Base-by-base conservation (phyloP, 1,140 invertebrate species). In the Acromyrmex echinatior region DNA sequence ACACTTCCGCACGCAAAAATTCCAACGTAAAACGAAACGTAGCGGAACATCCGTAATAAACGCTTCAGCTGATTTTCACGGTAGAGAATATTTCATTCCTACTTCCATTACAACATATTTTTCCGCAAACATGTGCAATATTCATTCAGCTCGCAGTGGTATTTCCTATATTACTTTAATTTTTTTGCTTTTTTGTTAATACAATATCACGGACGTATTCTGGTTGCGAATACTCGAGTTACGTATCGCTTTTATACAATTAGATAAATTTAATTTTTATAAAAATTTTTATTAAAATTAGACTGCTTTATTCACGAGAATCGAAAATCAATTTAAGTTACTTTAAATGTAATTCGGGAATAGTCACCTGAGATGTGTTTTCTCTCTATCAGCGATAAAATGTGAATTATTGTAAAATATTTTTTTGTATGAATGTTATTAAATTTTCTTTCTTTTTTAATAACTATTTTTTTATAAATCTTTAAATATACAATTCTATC, bases 1-100 rank as follows among this genome's bases (percentile, higher is more conserved):
- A 62, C 68, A 25, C 28, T 63, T 71, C 63, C 18, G 35, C 25
- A 68, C 18, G 62, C 68, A 86, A 88, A 84, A 89, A 86, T 86
- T 66, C 31, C 16, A 18, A 18, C 39, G 49, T 58, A 51, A 63
- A 68, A 35, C 74, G 4, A 0, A 45, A 28, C 60, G 35, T n/a
- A n/a, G 28, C n/a, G 49, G 39, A 39, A 58, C 21, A 18, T 60
- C 21, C 39, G 80, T 12, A 74, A 60, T 82, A 82, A 82, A 74
- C 51, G 66, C 53, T 73, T 31, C 14, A 49, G 35, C 25, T 49
- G 39, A 74, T 74, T 62, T 31, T 1, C 56, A 1, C 25, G 21
- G 35, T 16, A 21, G 12, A 28, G 58, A 82, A 82, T 60, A 82
- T 74, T 74, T 74, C 9, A 39, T 62, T 82, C 28, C 25, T 18